Percentiles rank a stretch among this genome's conserved stretches.
Evolutionary conservation across 1,140 invertebrate species (phyloP).

Genomic region (Trichonephila inaurata): DNA sequence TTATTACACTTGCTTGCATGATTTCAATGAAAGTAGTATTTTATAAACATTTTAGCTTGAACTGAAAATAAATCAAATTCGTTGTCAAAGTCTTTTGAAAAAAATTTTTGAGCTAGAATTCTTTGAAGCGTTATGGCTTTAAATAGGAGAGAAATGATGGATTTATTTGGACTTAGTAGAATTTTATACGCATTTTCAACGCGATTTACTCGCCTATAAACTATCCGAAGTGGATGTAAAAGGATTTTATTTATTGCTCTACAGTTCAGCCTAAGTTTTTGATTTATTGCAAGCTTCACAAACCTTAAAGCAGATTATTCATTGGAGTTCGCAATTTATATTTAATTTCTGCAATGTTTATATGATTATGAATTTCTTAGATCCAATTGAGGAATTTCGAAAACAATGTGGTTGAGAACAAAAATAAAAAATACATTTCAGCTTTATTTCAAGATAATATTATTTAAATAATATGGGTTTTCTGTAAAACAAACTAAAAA

Average conservation of each 20-base stretch:
- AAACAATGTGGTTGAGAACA: too few relatives aligned
- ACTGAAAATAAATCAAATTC: too few relatives aligned
- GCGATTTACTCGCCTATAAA: conserved; percentile 66
- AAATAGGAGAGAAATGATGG: conserved; percentile 44
- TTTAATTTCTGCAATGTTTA: neutral
- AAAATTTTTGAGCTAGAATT: neutral
- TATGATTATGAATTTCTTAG: neutral
- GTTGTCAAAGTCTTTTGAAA: neutral
- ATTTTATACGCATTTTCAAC: conserved; percentile 58
- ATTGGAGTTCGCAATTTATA: neutral
- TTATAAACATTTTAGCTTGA: too few relatives aligned
- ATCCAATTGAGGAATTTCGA: too few relatives aligned
- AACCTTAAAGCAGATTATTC: neutral
- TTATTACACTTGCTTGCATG: too few relatives aligned
- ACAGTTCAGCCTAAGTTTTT: conserved; percentile 27
- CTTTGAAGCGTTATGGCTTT: neutral
- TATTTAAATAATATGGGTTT: too few relatives aligned
- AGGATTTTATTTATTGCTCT: conserved; percentile 63
- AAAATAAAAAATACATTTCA: too few relatives aligned
- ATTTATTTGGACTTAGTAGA: conserved; percentile 55
- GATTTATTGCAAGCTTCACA: conserved; percentile 18
- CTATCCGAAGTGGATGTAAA: conserved; percentile 56
- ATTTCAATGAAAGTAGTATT: too few relatives aligned
- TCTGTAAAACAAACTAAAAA: too few relatives aligned
- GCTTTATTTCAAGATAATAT: too few relatives aligned